Base-by-base conservation (phyloP, 1,140 invertebrate species). In the Pinna nobilis region DNA sequence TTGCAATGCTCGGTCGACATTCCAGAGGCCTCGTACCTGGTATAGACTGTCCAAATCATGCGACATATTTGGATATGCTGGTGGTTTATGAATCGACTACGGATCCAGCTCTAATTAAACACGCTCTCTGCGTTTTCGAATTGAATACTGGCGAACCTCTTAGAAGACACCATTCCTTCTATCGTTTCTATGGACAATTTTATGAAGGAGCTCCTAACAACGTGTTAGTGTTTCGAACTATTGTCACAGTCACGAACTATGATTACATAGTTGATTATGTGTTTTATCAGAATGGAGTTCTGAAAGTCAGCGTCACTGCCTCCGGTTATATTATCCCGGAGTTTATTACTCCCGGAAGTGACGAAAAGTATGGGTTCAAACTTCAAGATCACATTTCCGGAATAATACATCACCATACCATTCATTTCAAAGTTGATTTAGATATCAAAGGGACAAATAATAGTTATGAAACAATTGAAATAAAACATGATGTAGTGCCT, bases 181-280 rank as follows among this genome's bases (percentile, higher is more conserved):
- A 41, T 3, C 11, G 35, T 20, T 39, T n/a, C 9, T 60, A 68
- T 18, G 76, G 76, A 1, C 57, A 41, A 7, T 83, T 81, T 33
- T 83, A 81, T 47, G 72, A 65, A 3, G 82, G 82, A 1, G 76
- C 81, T 68, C 39, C 71, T 37, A 81, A 81, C 60, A 64, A 72
- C 35, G 78, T 79, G 0, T 71, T 86, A 1, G 64, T 79, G 11
- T 41, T 86, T 2, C 61, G 84, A n/a, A 78, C 77, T 25, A 76
- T 80, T 18, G 23, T 79, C 3, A 82, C 77, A 23, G 55, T 84
- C 28, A 53, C 53, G 20, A 85, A 85, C 76, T 85, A 84, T 50
- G 83, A 86, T 66, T 85, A 86, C 49, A 74, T 85, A 28, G 64
- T 84, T 23, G 84, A 86, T 70, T 84, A 74, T 23, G 74, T 78